A percentile compares a stretch with the other conserved stretches of the same genome.
Conservation (phyloP, 2,113 vertebrate genomes). For the Pelecanoides urinatrix region DNA sequence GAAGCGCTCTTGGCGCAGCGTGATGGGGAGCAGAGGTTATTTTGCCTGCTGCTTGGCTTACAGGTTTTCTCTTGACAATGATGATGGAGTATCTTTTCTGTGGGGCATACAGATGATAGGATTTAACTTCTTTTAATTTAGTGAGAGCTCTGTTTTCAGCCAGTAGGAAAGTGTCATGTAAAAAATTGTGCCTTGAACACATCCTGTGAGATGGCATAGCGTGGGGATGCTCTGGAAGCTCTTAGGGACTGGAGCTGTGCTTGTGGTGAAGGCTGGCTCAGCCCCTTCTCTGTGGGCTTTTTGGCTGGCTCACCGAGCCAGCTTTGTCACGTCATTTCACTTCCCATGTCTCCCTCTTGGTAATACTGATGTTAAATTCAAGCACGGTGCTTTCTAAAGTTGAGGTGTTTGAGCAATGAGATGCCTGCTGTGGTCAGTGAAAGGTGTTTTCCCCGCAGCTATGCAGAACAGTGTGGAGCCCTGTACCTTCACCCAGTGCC, state of each 20-base stretch:
- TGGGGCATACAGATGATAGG: not conserved
- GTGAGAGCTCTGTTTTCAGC: not conserved
- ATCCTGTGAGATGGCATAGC: not conserved
- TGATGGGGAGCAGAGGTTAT: not conserved
- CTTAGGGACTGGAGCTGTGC: not conserved
- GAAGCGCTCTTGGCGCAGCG: accelerated
- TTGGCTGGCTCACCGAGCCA: not conserved
- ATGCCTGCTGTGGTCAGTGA: accelerated
- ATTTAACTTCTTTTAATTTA: not conserved
- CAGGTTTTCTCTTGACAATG: not conserved
- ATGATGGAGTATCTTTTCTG: not conserved
- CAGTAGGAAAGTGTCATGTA: not conserved
- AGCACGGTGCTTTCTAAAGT: accelerated
- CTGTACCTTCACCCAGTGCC: not conserved
- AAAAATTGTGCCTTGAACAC: not conserved
- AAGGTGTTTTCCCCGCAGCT: not conserved
- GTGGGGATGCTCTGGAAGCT: not conserved
- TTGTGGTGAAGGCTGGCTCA: not conserved
- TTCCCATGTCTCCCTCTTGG: accelerated
- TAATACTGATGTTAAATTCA: not conserved
- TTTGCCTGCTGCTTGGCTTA: not conserved
- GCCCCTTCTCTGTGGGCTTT: not conserved
- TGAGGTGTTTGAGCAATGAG: not conserved
- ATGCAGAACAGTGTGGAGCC: not conserved
- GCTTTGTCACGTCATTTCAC: not conserved